Percentiles rank a stretch among this genome's conserved stretches.
Evolutionary conservation across 2,797 vertebrate species (phyloP).

Genomic region (Neoniphon sammara): DNA sequence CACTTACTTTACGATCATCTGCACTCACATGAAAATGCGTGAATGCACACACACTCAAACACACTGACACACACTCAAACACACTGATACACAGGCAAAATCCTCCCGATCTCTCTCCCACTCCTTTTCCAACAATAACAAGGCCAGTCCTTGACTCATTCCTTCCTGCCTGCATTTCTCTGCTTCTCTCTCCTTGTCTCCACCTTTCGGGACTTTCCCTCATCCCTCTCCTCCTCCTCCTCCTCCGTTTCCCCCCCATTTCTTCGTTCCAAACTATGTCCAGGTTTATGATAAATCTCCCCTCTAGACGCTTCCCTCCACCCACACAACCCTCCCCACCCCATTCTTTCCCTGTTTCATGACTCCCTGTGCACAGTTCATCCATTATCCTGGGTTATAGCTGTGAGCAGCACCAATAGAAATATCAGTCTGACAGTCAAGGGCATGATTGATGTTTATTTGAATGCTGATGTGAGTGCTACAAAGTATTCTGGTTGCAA

Average conservation of each 20-base stretch:
- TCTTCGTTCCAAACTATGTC: conserved; percentile 1
- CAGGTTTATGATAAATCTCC: conserved; percentile 56
- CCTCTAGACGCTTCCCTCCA: conserved; percentile 26
- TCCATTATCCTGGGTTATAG: not conserved
- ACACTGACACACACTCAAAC: conserved; percentile 4
- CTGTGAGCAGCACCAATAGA: conserved; percentile 16
- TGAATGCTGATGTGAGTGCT: not conserved
- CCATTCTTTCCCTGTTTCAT: not conserved
- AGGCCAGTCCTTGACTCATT: conserved; percentile 55
- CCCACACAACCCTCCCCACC: conserved; percentile 42
- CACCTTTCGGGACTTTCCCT: conserved; percentile 66
- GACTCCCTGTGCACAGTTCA: conserved; percentile 4
- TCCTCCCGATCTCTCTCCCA: conserved; percentile 21
- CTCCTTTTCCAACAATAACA: conserved; percentile 67
- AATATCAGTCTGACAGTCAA: not conserved
- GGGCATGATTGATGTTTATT: not conserved
- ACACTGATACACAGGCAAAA: conserved; percentile 31
- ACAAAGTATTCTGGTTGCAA: not conserved
- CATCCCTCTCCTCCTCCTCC: not conserved
- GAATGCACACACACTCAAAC: conserved; percentile 2
- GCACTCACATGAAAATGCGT: not conserved
- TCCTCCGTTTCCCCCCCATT: not conserved
- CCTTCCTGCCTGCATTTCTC: conserved; percentile 47
- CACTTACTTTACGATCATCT: not conserved
- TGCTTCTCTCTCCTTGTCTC: conserved; percentile 53